Conservation (phyloP, 2,113 vertebrate species). For the Dinomys branickii region DNA sequence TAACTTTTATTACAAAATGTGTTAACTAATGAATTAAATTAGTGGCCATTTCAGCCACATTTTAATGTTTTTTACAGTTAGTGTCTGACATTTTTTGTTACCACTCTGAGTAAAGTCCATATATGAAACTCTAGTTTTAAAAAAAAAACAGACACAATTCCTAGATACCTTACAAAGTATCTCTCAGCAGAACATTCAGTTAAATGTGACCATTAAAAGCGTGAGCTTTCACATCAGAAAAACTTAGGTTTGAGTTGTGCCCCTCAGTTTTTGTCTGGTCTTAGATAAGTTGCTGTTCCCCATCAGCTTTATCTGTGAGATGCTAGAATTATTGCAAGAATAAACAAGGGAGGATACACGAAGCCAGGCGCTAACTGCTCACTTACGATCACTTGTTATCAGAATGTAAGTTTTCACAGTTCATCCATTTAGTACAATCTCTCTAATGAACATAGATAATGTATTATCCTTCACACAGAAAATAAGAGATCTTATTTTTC, state of each 20-base stretch:
- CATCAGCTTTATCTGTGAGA: background rate
- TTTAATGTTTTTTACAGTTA: conserved; percentile 30
- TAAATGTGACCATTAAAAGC: background rate
- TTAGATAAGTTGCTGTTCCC: background rate
- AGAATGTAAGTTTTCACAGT: conserved; percentile 16
- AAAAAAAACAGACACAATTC: background rate
- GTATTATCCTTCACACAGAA: background rate
- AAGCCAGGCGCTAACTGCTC: background rate
- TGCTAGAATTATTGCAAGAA: background rate
- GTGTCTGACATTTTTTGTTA: background rate
- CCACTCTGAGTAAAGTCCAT: background rate
- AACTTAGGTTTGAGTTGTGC: background rate
- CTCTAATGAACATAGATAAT: no score
- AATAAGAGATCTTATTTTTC: background rate
- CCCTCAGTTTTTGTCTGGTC: background rate
- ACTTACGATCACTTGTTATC: background rate
- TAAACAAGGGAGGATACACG: background rate
- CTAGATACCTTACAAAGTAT: background rate
- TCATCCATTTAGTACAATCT: background rate
- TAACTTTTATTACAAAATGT: background rate
- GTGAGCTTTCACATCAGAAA: background rate
- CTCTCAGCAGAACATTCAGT: background rate
- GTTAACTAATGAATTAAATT: conserved; percentile 10
- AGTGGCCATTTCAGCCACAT: background rate
- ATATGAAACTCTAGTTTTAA: conserved; percentile 18